phyloP scores from a whole-genome alignment of 1,140 invertebrate species.

The Eueides isabella region DNA sequence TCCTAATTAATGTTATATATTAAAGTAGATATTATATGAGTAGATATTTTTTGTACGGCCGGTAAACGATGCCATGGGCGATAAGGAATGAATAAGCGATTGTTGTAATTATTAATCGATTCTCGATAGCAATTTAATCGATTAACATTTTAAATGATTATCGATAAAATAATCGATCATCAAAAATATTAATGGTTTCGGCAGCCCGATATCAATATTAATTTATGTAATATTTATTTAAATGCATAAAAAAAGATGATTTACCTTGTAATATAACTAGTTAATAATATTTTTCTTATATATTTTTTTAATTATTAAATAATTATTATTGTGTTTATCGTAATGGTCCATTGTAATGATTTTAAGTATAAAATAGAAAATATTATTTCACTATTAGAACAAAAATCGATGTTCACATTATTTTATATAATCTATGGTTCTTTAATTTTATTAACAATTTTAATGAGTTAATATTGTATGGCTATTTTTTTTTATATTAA shows the following conservation, averaged over 20 bases:
- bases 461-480: conserved; percentile 11
- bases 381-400: not conserved
- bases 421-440: conserved; percentile 28
- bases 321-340: not conserved
- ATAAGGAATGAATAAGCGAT: not conserved
- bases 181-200: not conserved
- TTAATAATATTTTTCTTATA: too few relatives aligned
- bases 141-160: too few relatives aligned
- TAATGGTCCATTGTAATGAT: not conserved
- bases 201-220: not conserved
- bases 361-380: not conserved
- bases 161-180: not conserved
- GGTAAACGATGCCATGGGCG: not conserved
- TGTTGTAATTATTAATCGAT: not conserved
- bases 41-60: not conserved
- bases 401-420: conserved; percentile 16
- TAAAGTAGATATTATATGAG: conserved; percentile 44
- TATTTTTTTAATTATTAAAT: not conserved
- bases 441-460: conserved; percentile 19
- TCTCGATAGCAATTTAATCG: too few relatives aligned
- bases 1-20: conserved; percentile 54
- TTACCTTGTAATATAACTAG: too few relatives aligned
- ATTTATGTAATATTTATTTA: too few relatives aligned
- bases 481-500: not conserved
- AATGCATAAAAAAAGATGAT: too few relatives aligned